Percentiles rank a stretch among this genome's conserved stretches.
Evolutionary conservation across 2,797 vertebrate species (phyloP).

Genomic region (Sebastes kiyomatsui): DNA sequence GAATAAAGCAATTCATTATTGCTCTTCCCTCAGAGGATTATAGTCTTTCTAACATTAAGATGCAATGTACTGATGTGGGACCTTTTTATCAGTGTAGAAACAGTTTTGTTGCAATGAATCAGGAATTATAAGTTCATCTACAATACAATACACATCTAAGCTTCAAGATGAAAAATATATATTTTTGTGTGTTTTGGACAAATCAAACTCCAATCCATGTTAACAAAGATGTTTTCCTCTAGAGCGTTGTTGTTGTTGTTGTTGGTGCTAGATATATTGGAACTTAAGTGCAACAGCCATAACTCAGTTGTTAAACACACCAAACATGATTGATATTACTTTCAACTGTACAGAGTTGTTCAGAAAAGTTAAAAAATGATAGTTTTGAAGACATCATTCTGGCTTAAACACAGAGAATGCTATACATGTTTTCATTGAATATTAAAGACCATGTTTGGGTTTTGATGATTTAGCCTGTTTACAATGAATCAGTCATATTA

Average conservation of each 20-base stretch:
- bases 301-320: neutral
- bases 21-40: slow-evolving; percentile 8
- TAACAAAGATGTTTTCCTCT: neutral
- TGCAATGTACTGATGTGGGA: neutral
- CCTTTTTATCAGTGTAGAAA: neutral
- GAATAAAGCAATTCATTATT: slow-evolving; percentile 29
- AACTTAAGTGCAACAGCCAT: neutral
- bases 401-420: neutral
- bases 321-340: neutral
- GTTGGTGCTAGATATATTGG: neutral
- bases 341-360: neutral
- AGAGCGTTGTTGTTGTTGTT: neutral
- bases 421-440: neutral
- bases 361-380: neutral
- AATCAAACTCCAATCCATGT: neutral
- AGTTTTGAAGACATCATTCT: neutral
- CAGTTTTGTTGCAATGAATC: neutral
- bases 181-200: neutral
- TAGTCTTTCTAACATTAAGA: neutral
- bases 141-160: neutral
- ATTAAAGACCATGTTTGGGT: neutral
- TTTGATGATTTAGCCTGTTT: neutral
- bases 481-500: neutral
- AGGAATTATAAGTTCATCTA: neutral
- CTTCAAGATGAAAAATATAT: neutral